A percentile compares a stretch with the other conserved stretches of the same genome.
Conservation (phyloP, 2,888 invertebrate species). For the Drosophila sordidula region DNA sequence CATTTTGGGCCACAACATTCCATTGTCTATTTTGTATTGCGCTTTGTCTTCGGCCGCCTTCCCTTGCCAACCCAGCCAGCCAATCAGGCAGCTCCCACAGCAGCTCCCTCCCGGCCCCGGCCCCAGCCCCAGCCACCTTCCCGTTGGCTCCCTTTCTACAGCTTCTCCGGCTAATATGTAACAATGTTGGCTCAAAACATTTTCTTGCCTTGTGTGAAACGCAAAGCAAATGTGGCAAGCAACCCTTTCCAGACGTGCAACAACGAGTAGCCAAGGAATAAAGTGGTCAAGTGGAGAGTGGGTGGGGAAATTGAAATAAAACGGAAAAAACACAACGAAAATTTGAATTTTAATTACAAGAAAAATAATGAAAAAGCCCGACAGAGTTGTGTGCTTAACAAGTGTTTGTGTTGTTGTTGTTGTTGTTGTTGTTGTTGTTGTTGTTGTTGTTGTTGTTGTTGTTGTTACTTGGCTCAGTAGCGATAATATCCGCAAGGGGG, state of each 20-base stretch:
- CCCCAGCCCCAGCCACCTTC: neutral
- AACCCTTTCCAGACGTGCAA: neutral
- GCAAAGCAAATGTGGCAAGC: conserved; percentile 27
- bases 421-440: conserved; percentile 8
- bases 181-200: conserved; percentile 37
- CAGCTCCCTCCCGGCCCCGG: conserved; percentile 23
- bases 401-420: conserved; percentile 12
- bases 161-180: conserved; percentile 33
- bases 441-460: conserved; percentile 10
- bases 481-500: conserved; percentile 8
- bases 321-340: conserved; percentile 5
- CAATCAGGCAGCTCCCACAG: conserved; percentile 12
- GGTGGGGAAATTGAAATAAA: too few species aligned
- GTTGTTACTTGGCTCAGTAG: conserved; percentile 1
- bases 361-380: neutral
- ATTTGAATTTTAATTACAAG: conserved; percentile 41
- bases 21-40: conserved; percentile 73
- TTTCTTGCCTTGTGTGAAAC: conserved; percentile 27
- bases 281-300: neutral
- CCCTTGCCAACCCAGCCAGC: conserved; percentile 23
- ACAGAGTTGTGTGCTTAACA: conserved; percentile 5
- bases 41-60: conserved; percentile 52
- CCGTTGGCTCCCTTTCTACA: neutral
- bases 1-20: conserved; percentile 74
- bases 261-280: neutral